Evolutionary conservation across 2,888 invertebrate genomes (phyloP), one percentile per base, ranked within the genome.

Genomic region (Margaritifera margaritifera): DNA sequence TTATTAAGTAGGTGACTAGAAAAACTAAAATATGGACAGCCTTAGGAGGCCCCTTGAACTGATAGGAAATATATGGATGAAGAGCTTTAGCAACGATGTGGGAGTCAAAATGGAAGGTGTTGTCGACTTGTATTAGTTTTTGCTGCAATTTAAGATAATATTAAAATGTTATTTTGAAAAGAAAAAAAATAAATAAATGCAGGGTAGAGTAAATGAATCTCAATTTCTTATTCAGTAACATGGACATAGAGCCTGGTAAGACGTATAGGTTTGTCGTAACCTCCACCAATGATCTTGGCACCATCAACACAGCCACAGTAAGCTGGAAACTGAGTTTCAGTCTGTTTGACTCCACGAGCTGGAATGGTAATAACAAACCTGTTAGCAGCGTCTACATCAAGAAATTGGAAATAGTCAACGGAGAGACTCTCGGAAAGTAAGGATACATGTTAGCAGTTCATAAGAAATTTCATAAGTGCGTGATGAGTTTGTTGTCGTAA

Each of bases 241-340:
- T 69, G 1, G 66, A 75, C 20, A 72, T 84, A 20, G 54, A 72
- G 6, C 79, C 82, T 1, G 81, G 83, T 11, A 75, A 78, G 22
- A 80, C 75, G 2, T 81, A 83, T 62, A 74, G 72, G 5, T 84
- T 79, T 61, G 55, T 83, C 42, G 62, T 81, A 59, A 74, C 71
- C 22, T 73, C 80, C 31, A 62, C 74, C 6, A 71, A 69, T 22
- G 75, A 82, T 63, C 66, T 86, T 31, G 85, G 84, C 8, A 67
- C 67, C 22, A 60, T 85, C 25, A 61, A 24, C n/a, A 65, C 62
- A 20, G 71, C 79, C 11, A 62, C 57, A 19, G 54, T 83, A 50
- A 62, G 68, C n/a, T 83, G 78, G 78, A 57, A 65, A 18, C 79
- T 79, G 51, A 51, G 55, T n/a, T 69, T 74, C 0, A 11, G 61